Percentiles rank a stretch among this genome's conserved stretches.
phyloP scores from a whole-genome alignment of 2,797 vertebrate species.

The Percopsis omiscomaycus region DNA sequence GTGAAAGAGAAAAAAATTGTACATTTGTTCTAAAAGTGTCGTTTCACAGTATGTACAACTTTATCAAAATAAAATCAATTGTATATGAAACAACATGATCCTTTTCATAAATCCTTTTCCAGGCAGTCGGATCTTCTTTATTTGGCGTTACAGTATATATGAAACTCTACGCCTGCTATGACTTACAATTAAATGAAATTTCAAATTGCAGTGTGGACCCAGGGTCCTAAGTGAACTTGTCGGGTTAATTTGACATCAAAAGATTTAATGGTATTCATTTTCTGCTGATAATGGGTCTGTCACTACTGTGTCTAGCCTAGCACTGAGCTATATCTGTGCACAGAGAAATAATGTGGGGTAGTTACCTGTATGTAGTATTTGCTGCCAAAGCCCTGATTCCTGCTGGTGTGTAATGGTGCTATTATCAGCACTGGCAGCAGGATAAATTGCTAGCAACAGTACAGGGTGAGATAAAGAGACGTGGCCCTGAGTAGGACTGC shows the following conservation, averaged over 20 bases:
- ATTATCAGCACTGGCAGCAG: slow-evolving; percentile 72
- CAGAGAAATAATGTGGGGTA: slow-evolving; percentile 41
- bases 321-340: slow-evolving; percentile 27
- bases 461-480: slow-evolving; percentile 69
- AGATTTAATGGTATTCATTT: neutral
- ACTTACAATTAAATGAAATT: too few relatives aligned
- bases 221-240: too few relatives aligned
- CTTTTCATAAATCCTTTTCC: neutral
- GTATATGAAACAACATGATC: slow-evolving; percentile 59
- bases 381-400: slow-evolving; percentile 51
- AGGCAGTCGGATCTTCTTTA: too few relatives aligned
- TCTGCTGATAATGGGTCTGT: slow-evolving; percentile 5
- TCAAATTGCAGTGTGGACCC: too few relatives aligned
- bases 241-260: neutral
- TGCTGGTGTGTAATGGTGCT: slow-evolving; percentile 75
- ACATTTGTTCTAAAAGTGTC: slow-evolving; percentile 74
- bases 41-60: slow-evolving; percentile 77
- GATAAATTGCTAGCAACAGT: slow-evolving; percentile 74
- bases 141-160: too few relatives aligned
- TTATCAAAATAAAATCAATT: slow-evolving; percentile 76
- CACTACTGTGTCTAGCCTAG: slow-evolving; percentile 8
- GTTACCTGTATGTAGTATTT: slow-evolving; percentile 56
- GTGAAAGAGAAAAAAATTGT: slow-evolving; percentile 57
- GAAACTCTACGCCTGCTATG: too few relatives aligned
- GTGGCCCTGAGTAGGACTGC: slow-evolving; percentile 42